Evolutionary conservation across 2,888 invertebrate species (phyloP).

Genomic region (Torymus auratus): DNA sequence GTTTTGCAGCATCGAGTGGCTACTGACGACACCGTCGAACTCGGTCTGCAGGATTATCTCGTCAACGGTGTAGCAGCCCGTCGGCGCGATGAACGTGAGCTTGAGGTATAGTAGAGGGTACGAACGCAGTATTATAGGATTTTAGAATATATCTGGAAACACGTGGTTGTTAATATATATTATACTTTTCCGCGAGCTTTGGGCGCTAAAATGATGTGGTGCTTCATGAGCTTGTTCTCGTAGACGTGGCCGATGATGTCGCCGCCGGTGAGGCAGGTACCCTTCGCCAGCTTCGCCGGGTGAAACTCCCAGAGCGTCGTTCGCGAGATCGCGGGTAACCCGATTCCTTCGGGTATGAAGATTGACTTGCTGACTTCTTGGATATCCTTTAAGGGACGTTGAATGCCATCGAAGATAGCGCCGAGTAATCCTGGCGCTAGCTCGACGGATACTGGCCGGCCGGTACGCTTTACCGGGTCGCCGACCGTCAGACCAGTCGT

Average conservation of each 20-base stretch:
- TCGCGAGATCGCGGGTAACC: constrained; percentile 90
- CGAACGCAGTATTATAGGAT: too few relatives aligned
- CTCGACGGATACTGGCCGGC: constrained; percentile 97
- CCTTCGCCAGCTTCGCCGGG: constrained; percentile 87
- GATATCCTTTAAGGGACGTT: constrained; percentile 97
- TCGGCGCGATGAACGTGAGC: constrained; percentile 92
- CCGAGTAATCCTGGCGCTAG: constrained; percentile 98
- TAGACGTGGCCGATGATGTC: constrained; percentile 96
- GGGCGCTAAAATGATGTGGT: constrained; percentile 94
- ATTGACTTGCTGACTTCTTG: constrained; percentile 92
- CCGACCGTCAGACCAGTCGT: constrained; percentile 98
- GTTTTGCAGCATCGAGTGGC: constrained; percentile 96
- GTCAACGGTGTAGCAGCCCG: constrained; percentile 93
- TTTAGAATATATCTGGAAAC: too few relatives aligned
- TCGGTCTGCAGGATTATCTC: constrained; percentile 96
- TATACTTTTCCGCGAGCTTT: constrained; percentile 89
- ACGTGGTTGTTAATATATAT: too few relatives aligned
- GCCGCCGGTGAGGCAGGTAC: constrained; percentile 97
- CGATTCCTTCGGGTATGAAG: constrained; percentile 98
- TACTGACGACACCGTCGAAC: constrained; percentile 93
- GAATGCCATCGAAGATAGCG: constrained; percentile 99
- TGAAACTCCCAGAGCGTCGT: constrained; percentile 92
- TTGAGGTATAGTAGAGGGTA: neutral
- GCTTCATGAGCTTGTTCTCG: constrained; percentile 97
- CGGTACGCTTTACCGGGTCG: constrained; percentile 96